Evolutionary conservation across 2,113 vertebrate species (phyloP).

Genomic region (Mus spicilegus): DNA sequence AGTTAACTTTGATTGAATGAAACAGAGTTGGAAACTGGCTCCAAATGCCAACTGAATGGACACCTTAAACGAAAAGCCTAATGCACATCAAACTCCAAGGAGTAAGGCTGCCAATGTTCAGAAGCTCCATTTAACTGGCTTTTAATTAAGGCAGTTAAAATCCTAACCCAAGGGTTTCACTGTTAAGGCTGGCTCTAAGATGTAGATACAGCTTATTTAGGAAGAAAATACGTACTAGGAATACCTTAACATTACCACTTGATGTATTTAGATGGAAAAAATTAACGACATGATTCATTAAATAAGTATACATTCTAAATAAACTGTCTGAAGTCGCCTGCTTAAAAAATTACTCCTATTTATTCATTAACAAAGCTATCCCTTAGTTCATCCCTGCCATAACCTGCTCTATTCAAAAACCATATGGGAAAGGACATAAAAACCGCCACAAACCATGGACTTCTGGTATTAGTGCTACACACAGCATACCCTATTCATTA

Average conservation of each 20-base stretch:
- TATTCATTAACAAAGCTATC: constrained; percentile 90
- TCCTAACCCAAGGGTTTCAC: constrained; percentile 45
- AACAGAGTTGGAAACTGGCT: constrained; percentile 38
- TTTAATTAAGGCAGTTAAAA: constrained; percentile 73
- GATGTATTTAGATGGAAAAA: constrained; percentile 44
- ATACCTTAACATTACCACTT: constrained; percentile 58
- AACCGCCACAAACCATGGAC: constrained; percentile 90
- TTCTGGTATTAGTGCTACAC: constrained; percentile 92
- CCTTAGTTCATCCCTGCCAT: constrained; percentile 91
- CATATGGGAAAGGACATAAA: constrained; percentile 92
- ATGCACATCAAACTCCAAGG: constrained; percentile 45
- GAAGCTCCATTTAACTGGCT: constrained; percentile 35
- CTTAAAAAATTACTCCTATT: constrained; percentile 83
- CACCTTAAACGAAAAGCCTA: constrained; percentile 42
- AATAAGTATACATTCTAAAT: constrained; percentile 80
- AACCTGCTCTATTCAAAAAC: constrained; percentile 90
- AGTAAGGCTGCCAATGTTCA: constrained; percentile 20
- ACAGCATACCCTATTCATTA: constrained; percentile 91
- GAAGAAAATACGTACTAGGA: constrained; percentile 64
- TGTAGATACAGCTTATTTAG: constrained; percentile 59
- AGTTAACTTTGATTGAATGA: constrained; percentile 45
- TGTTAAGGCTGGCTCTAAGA: constrained; percentile 51
- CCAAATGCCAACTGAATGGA: constrained; percentile 48
- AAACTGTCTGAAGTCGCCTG: constrained; percentile 76
- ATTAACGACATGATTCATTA: constrained; percentile 72